Percentiles rank a stretch among this genome's conserved stretches.
Conservation (phyloP, 2,888 invertebrate species). For the Polyommatus iphigenia region DNA sequence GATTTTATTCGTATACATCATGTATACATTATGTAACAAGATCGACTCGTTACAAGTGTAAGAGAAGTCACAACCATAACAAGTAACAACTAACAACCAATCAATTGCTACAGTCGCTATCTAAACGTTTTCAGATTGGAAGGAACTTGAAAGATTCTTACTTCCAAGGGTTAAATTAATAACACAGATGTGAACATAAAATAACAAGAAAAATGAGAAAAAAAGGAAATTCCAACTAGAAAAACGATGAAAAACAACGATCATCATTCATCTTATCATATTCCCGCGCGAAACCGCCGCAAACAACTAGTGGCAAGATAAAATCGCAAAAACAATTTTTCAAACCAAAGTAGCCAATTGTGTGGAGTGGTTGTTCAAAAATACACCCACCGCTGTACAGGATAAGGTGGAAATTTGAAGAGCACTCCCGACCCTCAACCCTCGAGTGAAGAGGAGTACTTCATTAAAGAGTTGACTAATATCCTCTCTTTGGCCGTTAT, state of each 20-base stretch:
- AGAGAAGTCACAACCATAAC: too few relatives aligned
- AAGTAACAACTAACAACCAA: too few relatives aligned
- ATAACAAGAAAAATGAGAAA: background rate
- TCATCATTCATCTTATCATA: constrained; percentile 8
- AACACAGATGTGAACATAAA: too few relatives aligned
- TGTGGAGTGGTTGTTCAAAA: background rate
- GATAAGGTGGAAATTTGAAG: constrained; percentile 22
- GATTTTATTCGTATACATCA: too few relatives aligned
- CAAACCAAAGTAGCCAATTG: constrained; percentile 21
- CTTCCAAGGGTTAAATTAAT: too few relatives aligned
- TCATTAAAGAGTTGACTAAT: constrained; percentile 24
- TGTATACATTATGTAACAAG: too few relatives aligned
- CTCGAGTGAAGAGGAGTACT: constrained; percentile 10
- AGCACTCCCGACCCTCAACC: constrained; percentile 22
- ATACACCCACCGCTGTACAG: background rate
- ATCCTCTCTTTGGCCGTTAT: constrained; percentile 17
- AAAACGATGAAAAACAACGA: background rate
- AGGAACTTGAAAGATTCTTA: too few relatives aligned
- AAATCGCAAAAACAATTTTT: constrained; percentile 12
- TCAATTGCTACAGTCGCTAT: too few relatives aligned
- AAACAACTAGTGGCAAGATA: constrained; percentile 4
- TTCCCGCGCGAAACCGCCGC: background rate
- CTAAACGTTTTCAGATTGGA: too few relatives aligned
- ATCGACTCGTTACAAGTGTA: too few relatives aligned
- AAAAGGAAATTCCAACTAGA: background rate